These are phyloP conservation scores for Mastomys natalensis DNA, from an alignment of 2,113 vertebrate species.

Conservation along the genomic window DNA sequence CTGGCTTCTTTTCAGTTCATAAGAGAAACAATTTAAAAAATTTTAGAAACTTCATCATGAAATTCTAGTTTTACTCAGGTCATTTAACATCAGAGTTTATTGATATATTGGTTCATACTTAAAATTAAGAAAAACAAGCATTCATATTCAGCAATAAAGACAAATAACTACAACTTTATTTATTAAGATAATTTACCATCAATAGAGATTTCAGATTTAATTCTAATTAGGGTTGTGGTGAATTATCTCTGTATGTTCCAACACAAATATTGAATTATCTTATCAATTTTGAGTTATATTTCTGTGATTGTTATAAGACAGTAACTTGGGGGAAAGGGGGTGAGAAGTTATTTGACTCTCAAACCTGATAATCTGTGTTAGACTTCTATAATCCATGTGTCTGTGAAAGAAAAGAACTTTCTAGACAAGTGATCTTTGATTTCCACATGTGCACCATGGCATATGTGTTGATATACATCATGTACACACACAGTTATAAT, in stretches of 20 bases:
- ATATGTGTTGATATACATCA: background rate
- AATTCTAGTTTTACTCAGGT: background rate
- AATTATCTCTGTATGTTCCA: conserved; percentile 37
- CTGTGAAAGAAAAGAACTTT: background rate
- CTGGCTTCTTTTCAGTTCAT: background rate
- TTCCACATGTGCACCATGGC: background rate
- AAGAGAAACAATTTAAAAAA: background rate
- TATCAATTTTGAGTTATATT: conserved; percentile 41
- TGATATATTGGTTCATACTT: conserved; percentile 35
- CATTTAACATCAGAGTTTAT: conserved; percentile 49
- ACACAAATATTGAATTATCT: conserved; percentile 58
- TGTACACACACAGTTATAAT: background rate
- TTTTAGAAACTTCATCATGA: background rate
- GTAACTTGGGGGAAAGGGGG: conserved; percentile 39
- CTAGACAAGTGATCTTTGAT: background rate
- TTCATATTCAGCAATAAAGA: conserved; percentile 36
- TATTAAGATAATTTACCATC: conserved; percentile 65
- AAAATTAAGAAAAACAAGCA: conserved; percentile 6
- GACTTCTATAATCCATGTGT: background rate
- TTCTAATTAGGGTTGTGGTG: conserved; percentile 4
- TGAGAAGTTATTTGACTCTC: background rate
- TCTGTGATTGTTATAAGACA: conserved; percentile 14
- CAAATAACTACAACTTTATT: background rate
- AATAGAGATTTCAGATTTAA: conserved; percentile 53
- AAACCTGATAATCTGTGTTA: background rate